Percentiles rank a stretch among this genome's conserved stretches.
Evolutionary conservation across 2,797 vertebrate species (phyloP).

Genomic region (Eutrigla gurnardus): DNA sequence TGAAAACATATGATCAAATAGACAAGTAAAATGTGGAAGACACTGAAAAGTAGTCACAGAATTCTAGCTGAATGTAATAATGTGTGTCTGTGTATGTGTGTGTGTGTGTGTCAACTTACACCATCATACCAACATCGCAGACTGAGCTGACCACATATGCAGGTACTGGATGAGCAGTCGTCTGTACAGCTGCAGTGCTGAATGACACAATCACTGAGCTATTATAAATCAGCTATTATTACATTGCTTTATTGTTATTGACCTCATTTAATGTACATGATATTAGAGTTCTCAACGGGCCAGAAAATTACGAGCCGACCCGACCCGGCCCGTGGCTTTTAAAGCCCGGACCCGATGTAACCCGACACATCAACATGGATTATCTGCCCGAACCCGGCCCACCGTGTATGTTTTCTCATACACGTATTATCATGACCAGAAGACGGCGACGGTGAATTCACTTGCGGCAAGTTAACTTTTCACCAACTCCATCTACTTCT

Average conservation of each 20-base stretch:
- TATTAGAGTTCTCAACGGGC: no score
- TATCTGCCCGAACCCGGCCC: no score
- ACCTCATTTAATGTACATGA: neutral
- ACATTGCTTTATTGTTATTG: neutral
- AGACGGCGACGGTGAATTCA: no score
- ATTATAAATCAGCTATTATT: slow-evolving; percentile 1
- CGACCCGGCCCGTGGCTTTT: no score
- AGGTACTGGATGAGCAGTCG: slow-evolving; percentile 94
- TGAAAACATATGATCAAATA: no score
- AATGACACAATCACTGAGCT: slow-evolving; percentile 35
- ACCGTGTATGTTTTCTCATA: no score
- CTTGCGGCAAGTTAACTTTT: no score
- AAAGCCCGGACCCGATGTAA: no score
- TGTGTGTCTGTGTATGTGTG: slow-evolving; percentile 6
- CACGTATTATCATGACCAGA: no score
- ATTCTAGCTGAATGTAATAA: neutral
- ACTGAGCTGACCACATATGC: slow-evolving; percentile 97
- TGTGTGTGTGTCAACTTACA: slow-evolving; percentile 79
- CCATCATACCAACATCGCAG: slow-evolving; percentile 96
- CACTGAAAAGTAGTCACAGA: neutral
- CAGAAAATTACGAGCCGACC: no score
- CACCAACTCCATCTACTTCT: no score
- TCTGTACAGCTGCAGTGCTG: slow-evolving; percentile 96
- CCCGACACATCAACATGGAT: no score
- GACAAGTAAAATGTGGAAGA: neutral